These are phyloP conservation scores for Lycopodina hypogea DNA, from an alignment of 37 sponge, comb jelly and placozoan species.

Conservation along the genomic window DNA sequence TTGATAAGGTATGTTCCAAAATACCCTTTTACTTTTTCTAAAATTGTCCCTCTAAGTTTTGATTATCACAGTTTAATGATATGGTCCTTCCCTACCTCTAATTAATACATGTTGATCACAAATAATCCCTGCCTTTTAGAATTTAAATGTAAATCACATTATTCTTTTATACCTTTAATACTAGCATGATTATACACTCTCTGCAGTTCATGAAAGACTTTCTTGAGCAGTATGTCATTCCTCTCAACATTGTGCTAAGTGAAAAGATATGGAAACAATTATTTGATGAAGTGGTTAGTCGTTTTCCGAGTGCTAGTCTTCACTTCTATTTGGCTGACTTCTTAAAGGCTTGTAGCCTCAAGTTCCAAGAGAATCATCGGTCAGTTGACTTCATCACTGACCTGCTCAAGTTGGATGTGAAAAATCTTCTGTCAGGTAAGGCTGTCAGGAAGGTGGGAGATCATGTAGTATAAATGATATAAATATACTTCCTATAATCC, in stretches of 20 bases:
- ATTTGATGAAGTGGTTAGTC: constrained; percentile 25
- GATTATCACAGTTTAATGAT: too few relatives aligned
- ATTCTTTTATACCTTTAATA: too few relatives aligned
- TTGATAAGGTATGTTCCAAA: too few relatives aligned
- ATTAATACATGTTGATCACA: too few relatives aligned
- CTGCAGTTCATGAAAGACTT: constrained; percentile 45
- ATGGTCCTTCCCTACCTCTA: too few relatives aligned
- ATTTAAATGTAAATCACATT: too few relatives aligned
- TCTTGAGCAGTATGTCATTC: constrained; percentile 30
- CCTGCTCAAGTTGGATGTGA: constrained; percentile 37
- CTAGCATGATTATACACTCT: too few relatives aligned
- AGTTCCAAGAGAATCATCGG: constrained; percentile 20
- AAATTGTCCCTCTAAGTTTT: too few relatives aligned
- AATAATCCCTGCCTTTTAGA: too few relatives aligned
- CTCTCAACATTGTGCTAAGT: constrained; percentile 10
- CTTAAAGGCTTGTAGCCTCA: constrained; percentile 11
- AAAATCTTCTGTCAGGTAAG: constrained; percentile 29
- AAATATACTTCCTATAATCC: background rate
- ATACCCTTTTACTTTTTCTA: too few relatives aligned
- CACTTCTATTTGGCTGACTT: constrained; percentile 35
- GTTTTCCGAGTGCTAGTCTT: constrained; percentile 4
- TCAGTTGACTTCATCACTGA: constrained; percentile 33
- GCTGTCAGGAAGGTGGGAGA: background rate
- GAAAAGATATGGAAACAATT: constrained; percentile 43
- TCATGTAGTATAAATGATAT: too few relatives aligned